Percentiles rank a stretch among this genome's conserved stretches.
phyloP scores from a whole-genome alignment of 2,113 vertebrate species.

The Zeus faber region DNA sequence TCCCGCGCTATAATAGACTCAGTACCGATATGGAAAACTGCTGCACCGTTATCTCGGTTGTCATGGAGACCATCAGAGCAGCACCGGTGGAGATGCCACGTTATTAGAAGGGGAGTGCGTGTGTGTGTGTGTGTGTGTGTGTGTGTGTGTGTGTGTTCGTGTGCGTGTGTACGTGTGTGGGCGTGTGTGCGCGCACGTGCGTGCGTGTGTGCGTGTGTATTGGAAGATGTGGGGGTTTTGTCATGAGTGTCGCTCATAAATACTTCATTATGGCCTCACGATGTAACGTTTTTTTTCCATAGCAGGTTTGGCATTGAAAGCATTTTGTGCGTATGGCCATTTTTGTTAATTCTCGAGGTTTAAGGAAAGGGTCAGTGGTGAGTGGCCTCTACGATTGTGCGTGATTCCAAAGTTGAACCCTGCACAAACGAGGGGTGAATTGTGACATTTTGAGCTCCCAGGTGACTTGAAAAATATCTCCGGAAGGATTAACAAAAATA shows the following conservation, averaged over 20 bases:
- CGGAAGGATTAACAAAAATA: too few species aligned
- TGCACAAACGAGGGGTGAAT: too few species aligned
- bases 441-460: too few species aligned
- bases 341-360: not conserved
- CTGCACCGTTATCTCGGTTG: conserved; percentile 94
- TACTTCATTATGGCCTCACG: conserved; percentile 73
- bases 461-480: too few species aligned
- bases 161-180: conserved; percentile 11
- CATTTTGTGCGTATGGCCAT: not conserved
- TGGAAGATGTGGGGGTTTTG: conserved; percentile 35
- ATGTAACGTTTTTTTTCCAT: not conserved
- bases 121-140: conserved; percentile 53
- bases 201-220: not conserved
- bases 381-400: too few species aligned
- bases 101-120: conserved; percentile 87
- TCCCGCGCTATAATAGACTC: conserved; percentile 96
- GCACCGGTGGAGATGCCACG: conserved; percentile 85
- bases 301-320: conserved; percentile 14
- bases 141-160: conserved; percentile 68
- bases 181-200: conserved; percentile 1
- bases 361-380: too few species aligned
- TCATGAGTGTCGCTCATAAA: conserved; percentile 86
- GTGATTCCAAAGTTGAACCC: too few species aligned
- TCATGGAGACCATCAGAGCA: conserved; percentile 95
- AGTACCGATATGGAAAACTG: conserved; percentile 95